Evolutionary conservation across 2,888 invertebrate genomes (phyloP).

Genomic region (Shargacucullia verbasci): DNA sequence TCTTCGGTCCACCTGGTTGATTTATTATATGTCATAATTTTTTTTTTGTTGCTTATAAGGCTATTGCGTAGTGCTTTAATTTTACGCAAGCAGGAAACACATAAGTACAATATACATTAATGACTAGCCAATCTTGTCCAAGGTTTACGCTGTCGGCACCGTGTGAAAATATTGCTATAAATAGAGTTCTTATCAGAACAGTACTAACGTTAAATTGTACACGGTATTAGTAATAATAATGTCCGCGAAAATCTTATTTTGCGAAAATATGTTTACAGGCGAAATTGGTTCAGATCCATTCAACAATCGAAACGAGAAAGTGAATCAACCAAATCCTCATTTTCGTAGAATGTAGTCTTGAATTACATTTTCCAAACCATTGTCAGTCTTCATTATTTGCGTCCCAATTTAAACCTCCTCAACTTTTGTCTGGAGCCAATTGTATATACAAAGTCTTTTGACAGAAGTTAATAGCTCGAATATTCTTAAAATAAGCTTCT

Average conservation of each 20-base stretch:
- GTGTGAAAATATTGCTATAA: constrained; percentile 41
- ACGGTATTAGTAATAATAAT: constrained; percentile 4
- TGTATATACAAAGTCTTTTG: not conserved
- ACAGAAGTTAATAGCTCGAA: not conserved
- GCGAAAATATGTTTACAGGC: no score
- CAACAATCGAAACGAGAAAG: no score
- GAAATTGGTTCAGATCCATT: no score
- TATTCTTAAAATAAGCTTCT: constrained; percentile 13
- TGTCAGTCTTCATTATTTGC: no score
- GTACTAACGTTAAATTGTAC: constrained; percentile 23
- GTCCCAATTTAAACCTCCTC: no score
- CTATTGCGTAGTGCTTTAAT: constrained; percentile 21
- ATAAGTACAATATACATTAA: constrained; percentile 33
- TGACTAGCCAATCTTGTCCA: constrained; percentile 34
- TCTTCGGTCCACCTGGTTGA: no score
- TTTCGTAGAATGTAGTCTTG: no score
- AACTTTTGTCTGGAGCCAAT: not conserved
- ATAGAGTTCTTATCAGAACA: constrained; percentile 27
- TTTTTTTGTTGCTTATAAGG: constrained; percentile 17
- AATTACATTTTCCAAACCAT: no score
- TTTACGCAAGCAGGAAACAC: constrained; percentile 41
- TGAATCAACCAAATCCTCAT: no score
- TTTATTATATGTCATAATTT: not conserved
- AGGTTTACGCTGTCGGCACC: constrained; percentile 27
- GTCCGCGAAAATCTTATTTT: no score